Base-by-base conservation (phyloP, 2,113 vertebrate genomes). In the Scortum barcoo region DNA sequence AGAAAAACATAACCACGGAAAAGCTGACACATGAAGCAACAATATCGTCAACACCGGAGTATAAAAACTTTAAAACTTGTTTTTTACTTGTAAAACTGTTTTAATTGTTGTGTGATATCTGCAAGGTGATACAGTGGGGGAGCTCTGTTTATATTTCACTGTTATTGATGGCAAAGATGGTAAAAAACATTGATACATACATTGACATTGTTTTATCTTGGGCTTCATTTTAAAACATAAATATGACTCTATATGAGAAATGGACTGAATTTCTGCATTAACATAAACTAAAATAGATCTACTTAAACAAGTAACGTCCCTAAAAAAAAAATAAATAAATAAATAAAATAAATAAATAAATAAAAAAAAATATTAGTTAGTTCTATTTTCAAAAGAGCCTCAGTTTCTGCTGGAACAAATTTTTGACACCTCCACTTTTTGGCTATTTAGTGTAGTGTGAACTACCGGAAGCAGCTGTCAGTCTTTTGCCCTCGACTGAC, bases 401-500 rank as follows among this genome's bases (percentile, higher is more conserved):
- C 24, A 24, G 33, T 51, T 84, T 61, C 72, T 26, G 60, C 22
- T 66, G 28, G 33, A 75, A 71, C 46, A 26, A 5, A 76, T 44
- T 75, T 42, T 40, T 57, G 63, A 76, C 22, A 28, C 56, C n/a
- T n/a, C n/a, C 14, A 40, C 12, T 7, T 2, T 80, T 74, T 86
- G 38, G 58, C 16, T 38, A 5, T 65, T 60, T n/a, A n/a, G n/a
- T n/a, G n/a, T n/a, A n/a, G 76, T 78, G 30, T 62, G 77, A 68
- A 85, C 63, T 24, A 56, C n/a, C 11, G 22, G 46, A 71, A 73
- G 62, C 60, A 73, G 56, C 89, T 88, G 86, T 75, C 91, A 88
- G 48, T 92, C 87, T 73, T 73, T 19, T 84, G 36, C 24, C 60
- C 56, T 70, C 63, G 80, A 82, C 61, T 83, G 84, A 90, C 85